Percentiles rank a stretch among this genome's conserved stretches.
Evolutionary conservation across 2,113 vertebrate species (phyloP).

Genomic region (Lepus timidus): DNA sequence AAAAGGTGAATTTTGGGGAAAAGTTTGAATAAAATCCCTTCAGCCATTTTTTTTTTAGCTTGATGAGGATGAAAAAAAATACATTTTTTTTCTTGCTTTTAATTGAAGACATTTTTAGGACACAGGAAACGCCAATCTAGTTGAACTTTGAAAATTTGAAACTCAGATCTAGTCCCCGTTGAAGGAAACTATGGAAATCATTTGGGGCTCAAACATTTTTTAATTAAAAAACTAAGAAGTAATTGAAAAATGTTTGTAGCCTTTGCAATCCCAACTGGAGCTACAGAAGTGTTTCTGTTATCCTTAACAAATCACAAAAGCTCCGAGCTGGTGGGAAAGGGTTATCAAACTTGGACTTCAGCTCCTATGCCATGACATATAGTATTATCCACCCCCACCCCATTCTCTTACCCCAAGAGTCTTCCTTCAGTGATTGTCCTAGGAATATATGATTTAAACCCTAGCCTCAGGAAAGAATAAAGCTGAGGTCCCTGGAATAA

Average conservation of each 20-base stretch:
- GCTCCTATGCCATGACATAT: slow-evolving; percentile 44
- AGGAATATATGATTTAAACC: slow-evolving; percentile 68
- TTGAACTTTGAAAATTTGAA: slow-evolving; percentile 78
- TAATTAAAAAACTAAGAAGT: slow-evolving; percentile 49
- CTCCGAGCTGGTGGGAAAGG: slow-evolving; percentile 59
- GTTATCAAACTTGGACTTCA: slow-evolving; percentile 73
- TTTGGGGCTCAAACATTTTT: slow-evolving; percentile 47
- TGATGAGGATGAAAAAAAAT: slow-evolving; percentile 81
- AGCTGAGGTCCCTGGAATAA: slow-evolving; percentile 49
- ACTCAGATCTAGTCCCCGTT: slow-evolving; percentile 68
- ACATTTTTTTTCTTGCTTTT: slow-evolving; percentile 77
- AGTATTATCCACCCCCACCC: slow-evolving; percentile 35
- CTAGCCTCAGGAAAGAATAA: slow-evolving; percentile 59
- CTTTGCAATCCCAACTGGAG: slow-evolving; percentile 14
- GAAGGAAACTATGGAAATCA: slow-evolving; percentile 67
- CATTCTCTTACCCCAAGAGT: slow-evolving; percentile 67
- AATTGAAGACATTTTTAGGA: slow-evolving; percentile 84
- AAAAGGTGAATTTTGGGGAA: slow-evolving; percentile 85
- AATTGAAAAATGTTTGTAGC: slow-evolving; percentile 66
- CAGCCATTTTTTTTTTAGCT: slow-evolving; percentile 83
- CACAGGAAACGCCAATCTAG: slow-evolving; percentile 79
- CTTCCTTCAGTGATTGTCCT: slow-evolving; percentile 48
- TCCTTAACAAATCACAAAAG: slow-evolving; percentile 63
- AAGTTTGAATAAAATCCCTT: slow-evolving; percentile 86
- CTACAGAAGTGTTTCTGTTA: slow-evolving; percentile 41